A percentile compares a stretch with the other conserved stretches of the same genome.
Evolutionary conservation across 2,888 invertebrate species (phyloP).

Genomic region (Euproctis similis): DNA sequence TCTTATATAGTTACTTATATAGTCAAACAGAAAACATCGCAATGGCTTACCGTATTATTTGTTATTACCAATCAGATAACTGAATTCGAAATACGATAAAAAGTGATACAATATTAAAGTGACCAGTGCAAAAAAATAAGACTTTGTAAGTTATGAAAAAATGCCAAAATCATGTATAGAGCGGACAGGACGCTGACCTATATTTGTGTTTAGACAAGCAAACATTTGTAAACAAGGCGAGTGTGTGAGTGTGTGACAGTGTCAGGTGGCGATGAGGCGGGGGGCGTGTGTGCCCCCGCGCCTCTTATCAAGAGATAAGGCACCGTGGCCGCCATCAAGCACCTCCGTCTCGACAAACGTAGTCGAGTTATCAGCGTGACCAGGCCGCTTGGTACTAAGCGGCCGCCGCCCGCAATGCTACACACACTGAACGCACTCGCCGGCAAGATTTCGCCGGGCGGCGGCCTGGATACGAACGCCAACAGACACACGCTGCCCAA

Average conservation of each 20-base stretch:
- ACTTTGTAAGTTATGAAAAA: slow-evolving; percentile 41
- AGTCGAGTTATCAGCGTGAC: slow-evolving; percentile 65
- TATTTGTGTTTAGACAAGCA: slow-evolving; percentile 31
- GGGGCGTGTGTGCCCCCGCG: slow-evolving; percentile 69
- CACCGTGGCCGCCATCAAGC: slow-evolving; percentile 54
- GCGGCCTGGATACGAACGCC: slow-evolving; percentile 81
- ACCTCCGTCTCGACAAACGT: slow-evolving; percentile 52
- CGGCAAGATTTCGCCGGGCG: slow-evolving; percentile 91
- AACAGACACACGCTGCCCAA: slow-evolving; percentile 77
- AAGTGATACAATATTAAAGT: slow-evolving; percentile 25
- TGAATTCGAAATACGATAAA: slow-evolving; percentile 13
- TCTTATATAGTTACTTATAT: too few species aligned
- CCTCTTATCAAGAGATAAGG: slow-evolving; percentile 73
- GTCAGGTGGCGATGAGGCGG: slow-evolving; percentile 72
- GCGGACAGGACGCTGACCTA: slow-evolving; percentile 70
- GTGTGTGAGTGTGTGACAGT: slow-evolving; percentile 50
- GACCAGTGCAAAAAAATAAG: slow-evolving; percentile 30
- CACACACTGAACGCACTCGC: slow-evolving; percentile 91
- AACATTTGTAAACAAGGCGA: slow-evolving; percentile 38
- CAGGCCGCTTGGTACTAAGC: slow-evolving; percentile 58
- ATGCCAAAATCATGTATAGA: slow-evolving; percentile 45
- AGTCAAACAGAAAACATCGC: slow-evolving; percentile 32
- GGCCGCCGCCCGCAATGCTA: slow-evolving; percentile 87
- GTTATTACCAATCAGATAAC: slow-evolving; percentile 19
- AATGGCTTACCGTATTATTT: slow-evolving; percentile 22